Evolutionary conservation across 2,113 vertebrate genomes (phyloP).

Genomic region (Plectropomus leopardus): DNA sequence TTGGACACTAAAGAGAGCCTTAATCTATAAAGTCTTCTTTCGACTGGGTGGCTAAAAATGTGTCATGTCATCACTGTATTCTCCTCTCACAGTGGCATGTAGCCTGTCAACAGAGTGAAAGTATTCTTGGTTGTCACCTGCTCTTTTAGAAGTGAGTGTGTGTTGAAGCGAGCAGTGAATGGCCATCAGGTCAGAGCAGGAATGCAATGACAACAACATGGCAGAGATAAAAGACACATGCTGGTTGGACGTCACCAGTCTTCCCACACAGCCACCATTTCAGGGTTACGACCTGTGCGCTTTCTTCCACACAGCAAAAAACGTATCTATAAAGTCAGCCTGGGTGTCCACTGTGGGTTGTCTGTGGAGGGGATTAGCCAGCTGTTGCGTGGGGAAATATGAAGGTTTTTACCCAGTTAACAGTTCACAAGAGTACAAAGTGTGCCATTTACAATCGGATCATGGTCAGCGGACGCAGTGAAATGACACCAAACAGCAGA

Average conservation of each 20-base stretch:
- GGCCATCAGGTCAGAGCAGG: slow-evolving; percentile 57
- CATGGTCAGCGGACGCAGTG: slow-evolving; percentile 27
- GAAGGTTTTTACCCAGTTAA: slow-evolving; percentile 24
- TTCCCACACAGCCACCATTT: slow-evolving; percentile 46
- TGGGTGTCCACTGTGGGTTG: slow-evolving; percentile 47
- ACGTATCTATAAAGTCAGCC: slow-evolving; percentile 5
- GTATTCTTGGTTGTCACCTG: slow-evolving; percentile 80
- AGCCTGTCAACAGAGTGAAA: slow-evolving; percentile 54
- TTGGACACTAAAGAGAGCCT: slow-evolving; percentile 19
- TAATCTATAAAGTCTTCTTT: slow-evolving; percentile 35
- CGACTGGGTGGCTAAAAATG: slow-evolving; percentile 46
- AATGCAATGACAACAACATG: slow-evolving; percentile 60
- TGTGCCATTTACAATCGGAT: slow-evolving; percentile 47
- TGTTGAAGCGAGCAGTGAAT: slow-evolving; percentile 50
- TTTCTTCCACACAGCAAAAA: slow-evolving; percentile 71
- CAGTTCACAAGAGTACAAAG: slow-evolving; percentile 29
- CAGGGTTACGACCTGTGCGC: slow-evolving; percentile 65
- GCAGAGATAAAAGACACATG: slow-evolving; percentile 46
- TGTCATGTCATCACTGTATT: slow-evolving; percentile 46
- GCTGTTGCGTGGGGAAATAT: slow-evolving; percentile 53
- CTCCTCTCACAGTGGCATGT: slow-evolving; percentile 43
- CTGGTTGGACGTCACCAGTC: slow-evolving; percentile 21
- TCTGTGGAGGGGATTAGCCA: slow-evolving; percentile 60
- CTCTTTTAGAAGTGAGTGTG: slow-evolving; percentile 62
- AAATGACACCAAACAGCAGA: slow-evolving; percentile 46